Base-by-base conservation (phyloP, 2,113 vertebrate species). In the Nestor notabilis region DNA sequence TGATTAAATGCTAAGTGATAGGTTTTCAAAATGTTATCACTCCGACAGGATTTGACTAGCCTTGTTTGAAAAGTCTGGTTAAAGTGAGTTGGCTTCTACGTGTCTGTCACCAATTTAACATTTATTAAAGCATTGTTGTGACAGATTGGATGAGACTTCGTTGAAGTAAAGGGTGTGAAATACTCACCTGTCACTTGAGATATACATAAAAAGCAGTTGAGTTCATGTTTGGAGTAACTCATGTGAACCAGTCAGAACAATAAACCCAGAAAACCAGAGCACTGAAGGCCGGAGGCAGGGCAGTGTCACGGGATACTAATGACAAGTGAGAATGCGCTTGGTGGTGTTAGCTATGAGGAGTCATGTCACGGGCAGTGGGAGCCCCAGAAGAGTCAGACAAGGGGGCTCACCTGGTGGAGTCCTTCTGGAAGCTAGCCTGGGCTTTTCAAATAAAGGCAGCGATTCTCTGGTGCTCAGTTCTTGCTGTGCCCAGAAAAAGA, bases 141-240 rank as follows among this genome's bases (percentile, higher is more conserved):
- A 93, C 90, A 95, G 83, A 83, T 81, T 89, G 93, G 44, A 44
- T 0, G 0, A 93, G 72, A 35, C 46, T 79, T 65, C 0, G 0
- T 83, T 83, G 60, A 86, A 87, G 60, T 33, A 74, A 75, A 81
- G 83, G 84, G 95, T 89, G 92, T 92, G 92, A 95, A 96, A 92
- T 81, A 81, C 50, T 93, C 90, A 86, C 90, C 69, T 93, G 94
- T 93, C 95, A 93, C 76, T 92, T 6, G 29, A 70, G 29, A 93
- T 92, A 49, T 33, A 46, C 31, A 20, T 56, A 66, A 77, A 56
- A 77, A 74, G 55, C 24, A 78, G 33, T 11, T 60, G 64, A 81
- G 82, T 79, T 90, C 63, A 47, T 27, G 66, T 95, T 64, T 2
- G 11, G 79, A 75, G 69, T 79, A 79, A 87, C 47, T 84, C 44